Conservation (phyloP, 2,888 invertebrate species). For the Drosophila longiperda region DNA sequence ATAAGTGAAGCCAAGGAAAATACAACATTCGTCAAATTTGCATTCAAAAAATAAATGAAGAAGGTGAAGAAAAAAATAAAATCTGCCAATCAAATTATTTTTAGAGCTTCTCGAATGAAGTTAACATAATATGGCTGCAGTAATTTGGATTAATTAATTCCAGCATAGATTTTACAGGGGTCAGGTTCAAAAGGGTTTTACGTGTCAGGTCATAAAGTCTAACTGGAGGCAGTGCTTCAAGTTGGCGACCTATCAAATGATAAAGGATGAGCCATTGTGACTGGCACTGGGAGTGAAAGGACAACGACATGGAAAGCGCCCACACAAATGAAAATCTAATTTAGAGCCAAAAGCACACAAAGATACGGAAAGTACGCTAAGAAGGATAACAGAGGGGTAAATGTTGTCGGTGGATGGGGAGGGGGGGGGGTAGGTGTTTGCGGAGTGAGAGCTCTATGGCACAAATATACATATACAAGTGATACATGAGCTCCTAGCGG, state of each 20-base stretch:
- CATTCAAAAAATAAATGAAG: neutral
- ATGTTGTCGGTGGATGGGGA: too few relatives aligned
- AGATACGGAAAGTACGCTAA: constrained; percentile 7
- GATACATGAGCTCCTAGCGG: constrained; percentile 71
- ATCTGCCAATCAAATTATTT: neutral
- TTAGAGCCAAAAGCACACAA: constrained; percentile 60
- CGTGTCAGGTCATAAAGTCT: constrained; percentile 61
- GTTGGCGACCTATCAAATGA: constrained; percentile 23
- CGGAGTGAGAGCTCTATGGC: neutral
- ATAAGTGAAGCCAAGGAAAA: neutral
- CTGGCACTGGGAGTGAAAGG: constrained; percentile 15
- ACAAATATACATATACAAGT: constrained; percentile 52
- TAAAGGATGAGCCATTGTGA: constrained; percentile 1
- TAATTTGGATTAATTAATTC: constrained; percentile 65
- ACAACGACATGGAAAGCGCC: constrained; percentile 34
- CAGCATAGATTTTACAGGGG: constrained; percentile 58
- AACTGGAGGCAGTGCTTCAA: constrained; percentile 43
- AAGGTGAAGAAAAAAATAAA: neutral
- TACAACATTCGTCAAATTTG: neutral
- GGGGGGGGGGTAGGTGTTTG: neutral
- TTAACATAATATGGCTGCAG: constrained; percentile 14
- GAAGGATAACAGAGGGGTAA: neutral
- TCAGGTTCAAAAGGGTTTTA: constrained; percentile 66
- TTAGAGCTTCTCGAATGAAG: neutral
- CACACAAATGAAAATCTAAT: constrained; percentile 73